These are phyloP conservation scores for Leptocoma aspasia DNA, from an alignment of 2,113 vertebrate species.

Conservation along the genomic window DNA sequence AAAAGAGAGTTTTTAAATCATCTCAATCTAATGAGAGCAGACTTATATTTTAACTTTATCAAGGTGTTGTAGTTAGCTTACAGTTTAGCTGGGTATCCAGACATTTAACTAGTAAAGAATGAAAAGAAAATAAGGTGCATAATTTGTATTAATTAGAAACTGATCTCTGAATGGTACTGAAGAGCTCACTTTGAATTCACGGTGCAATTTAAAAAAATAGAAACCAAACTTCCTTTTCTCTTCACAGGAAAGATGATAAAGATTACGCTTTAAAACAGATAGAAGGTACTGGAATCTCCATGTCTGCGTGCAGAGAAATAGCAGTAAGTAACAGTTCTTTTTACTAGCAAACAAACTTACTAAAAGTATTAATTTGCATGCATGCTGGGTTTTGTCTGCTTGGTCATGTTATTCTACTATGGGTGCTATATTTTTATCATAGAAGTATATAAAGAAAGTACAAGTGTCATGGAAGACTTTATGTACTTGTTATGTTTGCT, in stretches of 20 bases:
- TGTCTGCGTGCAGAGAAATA: constrained; percentile 99
- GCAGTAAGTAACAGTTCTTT: constrained; percentile 86
- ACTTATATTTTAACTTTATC: not conserved
- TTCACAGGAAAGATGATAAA: constrained; percentile 98
- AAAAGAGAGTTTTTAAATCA: not conserved
- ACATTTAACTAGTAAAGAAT: not conserved
- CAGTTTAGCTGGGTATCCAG: not conserved
- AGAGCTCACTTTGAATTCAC: not conserved
- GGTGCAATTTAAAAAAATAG: not conserved
- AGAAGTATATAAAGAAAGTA: not conserved
- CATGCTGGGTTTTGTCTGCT: not conserved
- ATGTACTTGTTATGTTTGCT: not conserved
- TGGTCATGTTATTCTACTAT: not conserved
- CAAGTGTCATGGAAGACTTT: not conserved
- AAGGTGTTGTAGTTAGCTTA: not conserved
- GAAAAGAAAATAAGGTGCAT: not conserved
- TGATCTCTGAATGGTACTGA: not conserved
- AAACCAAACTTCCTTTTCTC: constrained; percentile 48
- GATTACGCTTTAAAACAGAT: constrained; percentile 99
- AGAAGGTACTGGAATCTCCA: constrained; percentile 99
- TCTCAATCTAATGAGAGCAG: not conserved
- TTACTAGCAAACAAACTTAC: not conserved
- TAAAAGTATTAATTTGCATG: not conserved
- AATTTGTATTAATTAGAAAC: not conserved
- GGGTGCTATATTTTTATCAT: not conserved